Conservation (phyloP, 2,888 invertebrate genomes). For the Agrochola litura region DNA sequence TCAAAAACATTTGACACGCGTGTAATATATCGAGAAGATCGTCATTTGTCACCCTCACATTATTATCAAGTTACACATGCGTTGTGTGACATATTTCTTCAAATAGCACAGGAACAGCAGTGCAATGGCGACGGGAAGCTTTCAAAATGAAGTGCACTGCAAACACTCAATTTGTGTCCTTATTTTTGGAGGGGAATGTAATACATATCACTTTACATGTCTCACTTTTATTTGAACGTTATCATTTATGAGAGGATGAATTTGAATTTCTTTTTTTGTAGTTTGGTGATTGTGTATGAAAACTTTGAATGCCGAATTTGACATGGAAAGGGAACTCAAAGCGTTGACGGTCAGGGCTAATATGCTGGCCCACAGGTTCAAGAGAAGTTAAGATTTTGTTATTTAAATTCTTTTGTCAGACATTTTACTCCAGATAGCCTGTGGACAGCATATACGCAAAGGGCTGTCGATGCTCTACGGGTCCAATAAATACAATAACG, state of each 20-base stretch:
- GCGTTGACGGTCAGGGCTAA: no score
- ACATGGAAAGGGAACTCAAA: no score
- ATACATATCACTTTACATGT: constrained; percentile 54
- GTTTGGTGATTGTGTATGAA: background rate
- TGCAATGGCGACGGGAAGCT: constrained; percentile 76
- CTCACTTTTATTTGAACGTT: constrained; percentile 8
- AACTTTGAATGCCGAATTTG: background rate
- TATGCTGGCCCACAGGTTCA: no score
- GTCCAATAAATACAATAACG: no score
- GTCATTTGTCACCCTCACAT: constrained; percentile 55
- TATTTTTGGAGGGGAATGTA: constrained; percentile 71
- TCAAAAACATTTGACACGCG: constrained; percentile 46
- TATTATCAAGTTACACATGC: constrained; percentile 62
- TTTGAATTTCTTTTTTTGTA: background rate
- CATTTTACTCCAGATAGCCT: no score
- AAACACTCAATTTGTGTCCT: constrained; percentile 84
- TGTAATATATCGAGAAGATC: constrained; percentile 37
- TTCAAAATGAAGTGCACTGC: constrained; percentile 85
- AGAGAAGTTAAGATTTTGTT: no score
- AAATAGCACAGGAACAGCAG: constrained; percentile 63
- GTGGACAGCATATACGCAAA: no score
- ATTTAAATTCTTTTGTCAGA: no score
- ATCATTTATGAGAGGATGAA: background rate
- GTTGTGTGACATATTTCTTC: constrained; percentile 55
- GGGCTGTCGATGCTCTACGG: no score